Evolutionary conservation across 2,113 vertebrate species (phyloP), one percentile per base, ranked within the genome.

Genomic region (Paraplagusia blochii): DNA sequence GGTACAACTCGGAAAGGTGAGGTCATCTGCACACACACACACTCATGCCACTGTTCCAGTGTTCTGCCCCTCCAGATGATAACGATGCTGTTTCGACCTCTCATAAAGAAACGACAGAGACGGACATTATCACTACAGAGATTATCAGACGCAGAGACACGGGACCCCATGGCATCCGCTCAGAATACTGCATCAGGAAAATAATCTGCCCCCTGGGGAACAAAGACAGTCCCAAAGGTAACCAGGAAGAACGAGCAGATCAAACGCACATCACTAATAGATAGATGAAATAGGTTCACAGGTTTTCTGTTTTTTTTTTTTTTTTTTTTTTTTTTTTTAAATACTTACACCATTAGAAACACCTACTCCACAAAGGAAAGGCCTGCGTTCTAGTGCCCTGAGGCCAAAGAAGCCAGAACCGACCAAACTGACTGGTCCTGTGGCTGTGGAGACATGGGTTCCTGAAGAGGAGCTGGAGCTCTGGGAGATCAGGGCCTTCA

Each of bases 401-500:
- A 89, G 97, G 67, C 97, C 97, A 43, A 99, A 98, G 87, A 97
- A 98, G 82, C 93, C 94, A 13, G 95, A 98, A 82, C 94, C 95
- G 0, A 92, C 93, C 66, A 98, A 98, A 83, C 95, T 93, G 61
- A 95, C 93, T 0, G 97, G 96, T 19, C 97, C 97, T 11, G 90
- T 98, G 52, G 93, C 98, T 40, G 93, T 98, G 53, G 97, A 99
- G 87, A 95, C 93, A 0, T 99, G 97, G 97, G 93, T 98, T 16
- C 84, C 95, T 4, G 97, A 99, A 66, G 97, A 99, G 72, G 97
- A 98, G 7, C 85, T 99, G 88, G 97, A 99, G 56, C 89, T 98
- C 11, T 99, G 97, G 97, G 97, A 99, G 88, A 99, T 99, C 80
- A 90, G 93, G 85, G 95, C 95, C 43, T 99, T 98, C 89, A 90